Conservation (phyloP, 2,888 invertebrate species). For the Bombylius major region DNA sequence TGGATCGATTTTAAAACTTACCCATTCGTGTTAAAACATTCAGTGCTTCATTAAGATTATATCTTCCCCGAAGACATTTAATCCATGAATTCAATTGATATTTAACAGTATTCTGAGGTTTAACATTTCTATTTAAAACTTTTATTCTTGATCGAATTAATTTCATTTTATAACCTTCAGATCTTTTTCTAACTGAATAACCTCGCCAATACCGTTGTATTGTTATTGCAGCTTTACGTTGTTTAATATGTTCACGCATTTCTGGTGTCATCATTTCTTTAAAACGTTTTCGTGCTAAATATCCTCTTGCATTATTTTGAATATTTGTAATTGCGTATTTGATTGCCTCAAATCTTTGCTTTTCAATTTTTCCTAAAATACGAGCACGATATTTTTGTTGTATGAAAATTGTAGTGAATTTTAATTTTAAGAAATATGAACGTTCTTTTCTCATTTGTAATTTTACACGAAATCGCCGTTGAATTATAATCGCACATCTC, state of each 20-base stretch:
- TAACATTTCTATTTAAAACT: conserved; percentile 20
- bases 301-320: conserved; percentile 40
- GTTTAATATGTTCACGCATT: conserved; percentile 35
- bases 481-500: too few species aligned
- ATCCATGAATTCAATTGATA: conserved; percentile 28
- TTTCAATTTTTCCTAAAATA: conserved; percentile 18
- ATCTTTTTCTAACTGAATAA: conserved; percentile 30
- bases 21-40: conserved; percentile 28
- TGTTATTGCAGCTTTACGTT: conserved; percentile 43
- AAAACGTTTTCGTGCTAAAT: conserved; percentile 39
- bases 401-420: conserved; percentile 27
- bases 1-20: conserved; percentile 15
- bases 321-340: conserved; percentile 22
- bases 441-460: conserved; percentile 15
- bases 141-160: conserved; percentile 25
- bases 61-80: conserved; percentile 27
- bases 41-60: conserved; percentile 27
- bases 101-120: conserved; percentile 24
- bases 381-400: conserved; percentile 35
- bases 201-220: conserved; percentile 53
- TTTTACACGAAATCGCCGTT: too few species aligned
- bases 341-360: conserved; percentile 23
- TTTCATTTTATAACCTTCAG: conserved; percentile 21
- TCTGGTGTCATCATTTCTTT: conserved; percentile 38
- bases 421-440: conserved; percentile 1